Conservation (phyloP, 2,113 vertebrate species). For the Oryzias curvinotus region DNA sequence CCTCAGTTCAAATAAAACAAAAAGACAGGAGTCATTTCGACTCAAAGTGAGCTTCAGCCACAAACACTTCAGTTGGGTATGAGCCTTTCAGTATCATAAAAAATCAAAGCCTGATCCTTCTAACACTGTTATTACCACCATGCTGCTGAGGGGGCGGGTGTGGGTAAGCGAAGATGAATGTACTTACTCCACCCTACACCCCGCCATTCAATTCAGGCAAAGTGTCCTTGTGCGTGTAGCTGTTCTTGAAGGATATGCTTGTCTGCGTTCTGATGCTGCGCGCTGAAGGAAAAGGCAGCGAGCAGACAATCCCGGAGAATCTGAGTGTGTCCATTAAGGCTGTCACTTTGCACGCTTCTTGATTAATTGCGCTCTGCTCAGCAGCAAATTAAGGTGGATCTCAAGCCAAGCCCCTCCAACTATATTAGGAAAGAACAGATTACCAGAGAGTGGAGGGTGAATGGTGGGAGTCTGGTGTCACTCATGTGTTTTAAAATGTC, state of each 20-base stretch:
- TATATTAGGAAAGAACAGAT: constrained; percentile 74
- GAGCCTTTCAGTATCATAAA: constrained; percentile 25
- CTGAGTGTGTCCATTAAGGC: constrained; percentile 68
- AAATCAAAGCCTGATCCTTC: constrained; percentile 46
- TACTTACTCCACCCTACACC: constrained; percentile 50
- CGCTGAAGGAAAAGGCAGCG: constrained; percentile 56
- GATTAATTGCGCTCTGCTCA: constrained; percentile 72
- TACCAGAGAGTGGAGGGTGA: constrained; percentile 52
- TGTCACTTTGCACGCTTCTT: constrained; percentile 67
- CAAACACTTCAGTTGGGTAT: neutral
- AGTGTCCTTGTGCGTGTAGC: constrained; percentile 54
- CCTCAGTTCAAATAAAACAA: constrained; percentile 15
- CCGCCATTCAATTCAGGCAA: constrained; percentile 47
- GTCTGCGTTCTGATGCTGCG: constrained; percentile 49
- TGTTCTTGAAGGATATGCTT: constrained; percentile 61
- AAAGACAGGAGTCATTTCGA: constrained; percentile 10
- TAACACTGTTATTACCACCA: constrained; percentile 31
- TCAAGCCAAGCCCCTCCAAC: constrained; percentile 49
- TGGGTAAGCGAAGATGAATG: constrained; percentile 53
- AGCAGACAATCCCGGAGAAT: constrained; percentile 65
- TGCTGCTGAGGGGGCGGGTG: constrained; percentile 37
- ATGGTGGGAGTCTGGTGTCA: constrained; percentile 26
- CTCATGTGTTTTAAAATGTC: constrained; percentile 54
- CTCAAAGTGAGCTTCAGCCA: neutral
- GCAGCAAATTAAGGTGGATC: constrained; percentile 71